phyloP scores from a whole-genome alignment of 2,888 invertebrate species.

The Apodemia hepburni region DNA sequence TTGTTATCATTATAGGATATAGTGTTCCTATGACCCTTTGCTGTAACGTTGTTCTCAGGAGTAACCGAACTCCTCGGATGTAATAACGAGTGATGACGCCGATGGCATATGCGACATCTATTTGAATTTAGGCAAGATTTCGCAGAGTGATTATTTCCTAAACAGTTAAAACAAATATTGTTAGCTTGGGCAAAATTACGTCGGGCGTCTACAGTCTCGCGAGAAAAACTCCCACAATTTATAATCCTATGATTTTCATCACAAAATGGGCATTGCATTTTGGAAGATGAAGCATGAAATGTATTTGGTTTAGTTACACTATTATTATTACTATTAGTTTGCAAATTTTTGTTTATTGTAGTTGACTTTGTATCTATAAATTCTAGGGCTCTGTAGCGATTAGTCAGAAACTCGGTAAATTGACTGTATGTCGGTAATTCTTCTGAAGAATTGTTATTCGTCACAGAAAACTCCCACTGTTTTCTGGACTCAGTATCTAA shows the following conservation, averaged over 20 bases:
- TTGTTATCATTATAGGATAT: not conserved
- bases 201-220: not conserved
- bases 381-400: not conserved
- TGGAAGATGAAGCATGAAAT: not conserved
- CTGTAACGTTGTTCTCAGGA: not conserved
- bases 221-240: not conserved
- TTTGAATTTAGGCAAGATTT: not conserved
- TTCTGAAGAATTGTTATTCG: not conserved
- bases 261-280: not conserved
- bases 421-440: not conserved
- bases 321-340: not conserved
- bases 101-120: not conserved
- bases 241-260: not conserved
- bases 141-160: not conserved
- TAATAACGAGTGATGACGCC: not conserved
- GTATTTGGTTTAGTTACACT: not conserved
- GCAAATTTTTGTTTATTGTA: not conserved
- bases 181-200: not conserved
- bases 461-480: slow-evolving; percentile 5
- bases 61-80: not conserved
- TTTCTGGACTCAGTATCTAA: not conserved
- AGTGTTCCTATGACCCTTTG: not conserved
- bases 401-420: not conserved
- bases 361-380: not conserved
- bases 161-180: not conserved